Evolutionary conservation across 2,797 vertebrate genomes (phyloP).

Genomic region (Scolopax bukidnonensis): DNA sequence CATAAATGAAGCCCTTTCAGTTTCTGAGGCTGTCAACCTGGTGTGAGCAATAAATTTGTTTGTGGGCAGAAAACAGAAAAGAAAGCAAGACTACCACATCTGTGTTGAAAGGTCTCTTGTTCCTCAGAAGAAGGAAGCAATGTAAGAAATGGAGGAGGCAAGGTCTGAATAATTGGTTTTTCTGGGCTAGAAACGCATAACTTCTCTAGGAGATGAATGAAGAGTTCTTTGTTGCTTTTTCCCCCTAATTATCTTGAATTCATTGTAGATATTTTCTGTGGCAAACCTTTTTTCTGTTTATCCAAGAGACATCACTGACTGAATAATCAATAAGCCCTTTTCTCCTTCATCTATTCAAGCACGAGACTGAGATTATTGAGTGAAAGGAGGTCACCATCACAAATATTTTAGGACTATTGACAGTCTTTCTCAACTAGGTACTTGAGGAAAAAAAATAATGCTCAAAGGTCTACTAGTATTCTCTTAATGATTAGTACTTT

Average conservation of each 20-base stretch:
- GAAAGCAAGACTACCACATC: conserved; percentile 21
- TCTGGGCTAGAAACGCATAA: conserved; percentile 23
- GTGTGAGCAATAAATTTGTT: conserved; percentile 8
- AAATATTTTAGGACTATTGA: conserved; percentile 50
- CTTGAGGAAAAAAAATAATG: background rate
- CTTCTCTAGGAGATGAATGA: conserved; percentile 44
- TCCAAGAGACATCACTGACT: conserved; percentile 50
- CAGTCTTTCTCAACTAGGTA: background rate
- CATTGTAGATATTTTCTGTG: conserved; percentile 62
- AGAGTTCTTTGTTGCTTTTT: conserved; percentile 24
- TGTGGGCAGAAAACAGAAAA: conserved; percentile 44
- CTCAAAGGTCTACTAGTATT: background rate
- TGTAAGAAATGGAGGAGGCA: conserved; percentile 39
- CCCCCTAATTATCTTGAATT: conserved; percentile 49
- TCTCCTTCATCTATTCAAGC: conserved; percentile 60
- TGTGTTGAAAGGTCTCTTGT: conserved; percentile 61
- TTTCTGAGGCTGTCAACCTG: conserved; percentile 3
- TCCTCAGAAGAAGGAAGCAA: conserved; percentile 53
- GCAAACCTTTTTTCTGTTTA: conserved; percentile 60
- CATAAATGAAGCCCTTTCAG: conserved; percentile 35
- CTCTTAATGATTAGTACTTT: background rate
- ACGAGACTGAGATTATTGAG: conserved; percentile 59
- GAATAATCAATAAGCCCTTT: conserved; percentile 66
- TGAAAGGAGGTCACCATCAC: conserved; percentile 10
- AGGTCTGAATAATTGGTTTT: conserved; percentile 52